Evolutionary conservation across 1,140 invertebrate genomes (phyloP), one percentile per base, ranked within the genome.

Genomic region (Lineus longissimus): DNA sequence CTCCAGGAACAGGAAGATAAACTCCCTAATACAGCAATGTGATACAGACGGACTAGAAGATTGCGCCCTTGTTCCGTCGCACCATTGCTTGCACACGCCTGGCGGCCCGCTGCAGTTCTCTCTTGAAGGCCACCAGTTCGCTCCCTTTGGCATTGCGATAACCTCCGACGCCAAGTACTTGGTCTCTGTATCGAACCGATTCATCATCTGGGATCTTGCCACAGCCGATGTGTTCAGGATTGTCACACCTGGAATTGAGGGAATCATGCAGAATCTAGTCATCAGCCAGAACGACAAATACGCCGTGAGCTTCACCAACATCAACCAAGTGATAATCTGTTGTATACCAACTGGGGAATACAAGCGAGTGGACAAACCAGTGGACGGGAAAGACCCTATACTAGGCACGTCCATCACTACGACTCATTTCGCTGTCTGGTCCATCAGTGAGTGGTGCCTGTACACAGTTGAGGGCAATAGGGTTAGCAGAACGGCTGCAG

Each of bases 61-160:
- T 74, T 97, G 94, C 75, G 90, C 94, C 19, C 82, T 98, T 11
- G 84, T 97, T 56, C 95, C 96, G 0, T 86, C 92, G 0, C 95
- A 95, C 81, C 95, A 98, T 80, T 97, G 94, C 75, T 83, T 97
- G 57, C 95, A 98, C 75, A 97, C 95, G 0, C 96, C 96, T 19
- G 96, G 96, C 56, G 96, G 96, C 33, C 96, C 96, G 0, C 83
- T 98, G 0, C 97, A 98, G 88, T 98, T 97, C 76, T 98, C 95
- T 0, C 79, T 98, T 41, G 96, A 98, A 84, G 95, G 94, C 1
- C 95, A 98, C 84, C 93, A 95, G 73, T 98, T 98, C 81, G 95
- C 95, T 0, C 94, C 97, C 0, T 98, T 97, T 81, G 94, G 91
- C 13, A 94, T 98, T 70, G 90, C 89, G 51, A 80, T 97, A 11